Evolutionary conservation across 2,113 vertebrate species (phyloP), one percentile per base, ranked within the genome.

Genomic region (Cyprinodon brontotheroides): DNA sequence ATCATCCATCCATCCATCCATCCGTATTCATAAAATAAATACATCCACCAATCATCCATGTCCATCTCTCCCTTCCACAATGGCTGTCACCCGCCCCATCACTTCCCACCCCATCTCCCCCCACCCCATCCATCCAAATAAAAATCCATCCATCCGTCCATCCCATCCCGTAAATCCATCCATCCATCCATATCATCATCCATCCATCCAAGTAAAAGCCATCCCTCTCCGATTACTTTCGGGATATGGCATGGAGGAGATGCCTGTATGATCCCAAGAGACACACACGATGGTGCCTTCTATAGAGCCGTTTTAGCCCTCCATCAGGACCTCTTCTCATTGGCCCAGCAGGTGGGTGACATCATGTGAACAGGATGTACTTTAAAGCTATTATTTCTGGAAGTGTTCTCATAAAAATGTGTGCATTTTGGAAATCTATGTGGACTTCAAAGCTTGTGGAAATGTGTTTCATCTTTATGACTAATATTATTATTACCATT

Each of bases 201-300:
- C 29, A 29, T 29, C 29, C 29, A 29, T 29, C n/a, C n/a, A n/a
- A n/a, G n/a, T n/a, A n/a, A n/a, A n/a, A n/a, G n/a, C n/a, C n/a
- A n/a, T n/a, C n/a, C n/a, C n/a, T n/a, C n/a, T n/a, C n/a, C n/a
- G n/a, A n/a, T n/a, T n/a, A n/a, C n/a, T n/a, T n/a, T n/a, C n/a
- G 98, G 98, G 98, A 99, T 86, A 99, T n/a, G n/a, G 98, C 90
- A 99, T 99, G 98, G 98, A 99, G 70, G 97, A 99, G 74, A 99
- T 4, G 98, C 98, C 0, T 99, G 98, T 81, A 97, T 99, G 96
- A 99, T 99, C 72, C 98, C 98, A 0, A 94, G 97, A 85, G 98
- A 99, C 76, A 99, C 98, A 8, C 98, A 99, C 0, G 98, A 99
- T 3, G 98, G 98, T 0, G 98, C 98, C 5, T 99, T 99, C 89